Evolutionary conservation across 2,113 vertebrate genomes (phyloP).

Genomic region (Eublepharis macularius): DNA sequence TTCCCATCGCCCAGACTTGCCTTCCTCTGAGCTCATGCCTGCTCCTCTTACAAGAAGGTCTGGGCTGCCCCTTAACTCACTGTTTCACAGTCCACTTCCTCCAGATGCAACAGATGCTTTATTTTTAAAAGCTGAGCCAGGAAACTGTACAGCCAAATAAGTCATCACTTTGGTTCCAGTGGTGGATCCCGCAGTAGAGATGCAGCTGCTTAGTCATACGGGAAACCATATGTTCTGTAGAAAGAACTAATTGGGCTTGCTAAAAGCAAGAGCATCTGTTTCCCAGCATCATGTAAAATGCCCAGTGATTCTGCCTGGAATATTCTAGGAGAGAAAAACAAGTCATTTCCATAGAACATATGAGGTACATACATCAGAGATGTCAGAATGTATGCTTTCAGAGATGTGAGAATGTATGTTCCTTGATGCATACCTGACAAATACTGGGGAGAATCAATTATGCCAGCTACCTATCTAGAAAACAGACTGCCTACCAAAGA

Average conservation of each 20-base stretch:
- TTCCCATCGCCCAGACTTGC: neutral
- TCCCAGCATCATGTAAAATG: slow-evolving; percentile 24
- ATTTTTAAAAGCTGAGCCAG: neutral
- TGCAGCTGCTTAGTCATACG: slow-evolving; percentile 52
- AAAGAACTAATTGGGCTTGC: slow-evolving; percentile 42
- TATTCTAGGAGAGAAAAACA: accelerated
- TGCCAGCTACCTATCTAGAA: too few species aligned
- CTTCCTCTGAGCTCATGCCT: neutral
- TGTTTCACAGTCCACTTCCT: too few species aligned
- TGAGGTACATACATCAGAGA: accelerated
- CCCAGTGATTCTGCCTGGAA: slow-evolving; percentile 26
- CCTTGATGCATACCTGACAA: too few species aligned
- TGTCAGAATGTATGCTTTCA: too few species aligned
- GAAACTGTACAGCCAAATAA: accelerated
- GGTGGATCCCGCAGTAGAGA: neutral
- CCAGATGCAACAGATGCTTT: neutral
- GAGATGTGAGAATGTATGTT: too few species aligned
- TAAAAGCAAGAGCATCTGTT: slow-evolving; percentile 32
- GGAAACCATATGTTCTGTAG: slow-evolving; percentile 44
- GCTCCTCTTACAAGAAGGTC: neutral
- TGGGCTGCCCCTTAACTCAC: neutral
- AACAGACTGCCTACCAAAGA: too few species aligned
- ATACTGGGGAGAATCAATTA: too few species aligned
- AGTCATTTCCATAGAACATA: neutral
- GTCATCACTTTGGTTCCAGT: slow-evolving; percentile 25